Base-by-base conservation (phyloP, 2,797 vertebrate genomes). In the Sebastes variabilis region DNA sequence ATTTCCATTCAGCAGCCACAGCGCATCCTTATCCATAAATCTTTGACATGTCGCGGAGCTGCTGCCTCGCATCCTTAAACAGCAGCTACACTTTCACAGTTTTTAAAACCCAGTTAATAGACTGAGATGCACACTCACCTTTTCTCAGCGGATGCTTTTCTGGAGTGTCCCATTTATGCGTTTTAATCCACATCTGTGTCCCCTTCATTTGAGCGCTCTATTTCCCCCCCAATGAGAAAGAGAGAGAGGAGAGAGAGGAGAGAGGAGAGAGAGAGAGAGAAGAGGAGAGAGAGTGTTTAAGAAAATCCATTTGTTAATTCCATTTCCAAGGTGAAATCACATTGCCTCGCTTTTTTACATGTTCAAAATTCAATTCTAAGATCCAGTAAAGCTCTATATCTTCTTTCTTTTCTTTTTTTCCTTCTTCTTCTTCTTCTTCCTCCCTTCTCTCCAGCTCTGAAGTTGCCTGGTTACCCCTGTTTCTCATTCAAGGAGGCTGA, bases 391-490 rank as follows among this genome's bases (percentile, higher is more conserved):
- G 62, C 69, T 72, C 38, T 82, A 55, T 80, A 49, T 49, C 7
- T 49, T 46, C 42, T 66, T 75, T 81, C 69, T 68, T 69, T 38
- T 67, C 72, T 74, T 73, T 64, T 61, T 56, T 27, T 64, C 13
- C 12, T 55, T n/a, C 25, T 42, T 34, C 66, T 60, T 81, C 72
- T 66, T 69, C 27, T 46, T 34, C 66, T 61, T 54, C 49, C 73
- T 32, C 65, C 84, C 77, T 82, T 49, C 83, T 89, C 89, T 89
- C 87, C 89, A 78, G 89, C 89, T 56, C 90, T 82, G 91, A 95
- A 95, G 95, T 95, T 95, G 95, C 95, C 94, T 94, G 92, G 94
- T 95, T 95, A 95, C 95, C 95, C 92, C 91, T 84, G 89, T 89
- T 93, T 92, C 94, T 94, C 93, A 91, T 93, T 94, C 93, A 94